phyloP scores from a whole-genome alignment of 2,113 vertebrate genomes.

The Circaetus gallicus region DNA sequence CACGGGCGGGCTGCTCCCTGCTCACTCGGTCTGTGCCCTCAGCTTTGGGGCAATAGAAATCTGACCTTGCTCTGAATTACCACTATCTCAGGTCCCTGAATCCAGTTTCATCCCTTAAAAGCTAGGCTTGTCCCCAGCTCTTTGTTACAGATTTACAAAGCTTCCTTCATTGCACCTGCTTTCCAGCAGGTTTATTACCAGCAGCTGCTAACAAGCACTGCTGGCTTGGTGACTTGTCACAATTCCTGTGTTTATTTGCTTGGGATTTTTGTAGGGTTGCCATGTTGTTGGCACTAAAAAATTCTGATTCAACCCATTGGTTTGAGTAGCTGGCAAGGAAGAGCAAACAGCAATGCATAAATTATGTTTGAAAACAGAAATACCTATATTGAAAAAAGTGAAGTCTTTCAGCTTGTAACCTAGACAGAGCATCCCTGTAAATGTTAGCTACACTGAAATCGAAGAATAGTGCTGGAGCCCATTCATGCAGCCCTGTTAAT shows the following conservation, averaged over 20 bases:
- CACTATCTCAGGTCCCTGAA: background rate
- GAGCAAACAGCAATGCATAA: background rate
- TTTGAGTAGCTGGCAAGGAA: background rate
- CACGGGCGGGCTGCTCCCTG: background rate
- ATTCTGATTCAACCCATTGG: background rate
- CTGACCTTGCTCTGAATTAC: background rate
- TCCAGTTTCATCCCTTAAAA: background rate
- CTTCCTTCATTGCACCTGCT: background rate
- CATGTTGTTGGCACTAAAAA: background rate
- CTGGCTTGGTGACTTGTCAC: background rate
- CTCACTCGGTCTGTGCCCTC: fast-evolving
- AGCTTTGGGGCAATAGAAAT: background rate
- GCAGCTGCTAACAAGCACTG: conserved; percentile 32
- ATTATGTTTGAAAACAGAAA: background rate
- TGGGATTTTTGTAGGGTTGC: background rate
- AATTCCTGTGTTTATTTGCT: conserved; percentile 5
- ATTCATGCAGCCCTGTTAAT: background rate
- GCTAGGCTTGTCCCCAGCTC: background rate
- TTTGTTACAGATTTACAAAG: background rate
- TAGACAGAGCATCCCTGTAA: background rate
- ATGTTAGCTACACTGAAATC: background rate
- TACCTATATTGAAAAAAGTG: background rate
- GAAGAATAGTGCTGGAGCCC: background rate
- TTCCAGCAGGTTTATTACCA: conserved; percentile 26
- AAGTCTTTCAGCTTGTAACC: background rate